Percentiles rank a stretch among this genome's conserved stretches.
phyloP scores from a whole-genome alignment of 2,888 invertebrate genomes.

The Drosophila tanythrix region DNA sequence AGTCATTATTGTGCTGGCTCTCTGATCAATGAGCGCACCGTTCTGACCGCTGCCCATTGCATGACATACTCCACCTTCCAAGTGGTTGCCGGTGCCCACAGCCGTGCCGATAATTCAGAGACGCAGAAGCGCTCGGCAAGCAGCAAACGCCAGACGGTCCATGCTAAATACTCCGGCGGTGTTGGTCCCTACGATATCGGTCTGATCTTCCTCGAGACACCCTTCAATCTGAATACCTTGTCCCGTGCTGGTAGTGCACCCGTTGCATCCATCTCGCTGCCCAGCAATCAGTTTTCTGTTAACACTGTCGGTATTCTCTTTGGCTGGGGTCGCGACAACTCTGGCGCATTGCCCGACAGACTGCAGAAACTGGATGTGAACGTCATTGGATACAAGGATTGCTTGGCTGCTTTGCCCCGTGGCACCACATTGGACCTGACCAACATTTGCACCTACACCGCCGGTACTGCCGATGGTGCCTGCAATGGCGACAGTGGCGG shows the following conservation, averaged over 20 bases:
- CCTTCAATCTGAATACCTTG: slow-evolving; percentile 73
- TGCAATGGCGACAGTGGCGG: slow-evolving; percentile 85
- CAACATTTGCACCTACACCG: slow-evolving; percentile 78
- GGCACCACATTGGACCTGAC: slow-evolving; percentile 44
- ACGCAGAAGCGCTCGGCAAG: slow-evolving; percentile 71
- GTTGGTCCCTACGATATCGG: slow-evolving; percentile 86
- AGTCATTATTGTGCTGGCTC: slow-evolving; percentile 84
- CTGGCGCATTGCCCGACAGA: slow-evolving; percentile 58
- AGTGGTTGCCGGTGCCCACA: slow-evolving; percentile 84
- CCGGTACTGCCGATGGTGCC: slow-evolving; percentile 83
- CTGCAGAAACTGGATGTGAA: slow-evolving; percentile 75
- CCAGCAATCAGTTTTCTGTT: slow-evolving; percentile 54
- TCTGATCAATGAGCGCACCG: slow-evolving; percentile 70
- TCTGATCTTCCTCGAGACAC: slow-evolving; percentile 80
- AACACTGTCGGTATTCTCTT: slow-evolving; percentile 63
- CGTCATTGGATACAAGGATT: slow-evolving; percentile 62
- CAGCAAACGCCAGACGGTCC: slow-evolving; percentile 63
- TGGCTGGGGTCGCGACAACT: slow-evolving; percentile 81
- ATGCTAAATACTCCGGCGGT: slow-evolving; percentile 81
- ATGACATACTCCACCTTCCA: slow-evolving; percentile 53
- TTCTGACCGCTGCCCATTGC: slow-evolving; percentile 85
- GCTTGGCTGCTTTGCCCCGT: slow-evolving; percentile 61
- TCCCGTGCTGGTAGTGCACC: slow-evolving; percentile 66
- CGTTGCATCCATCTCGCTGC: slow-evolving; percentile 60
- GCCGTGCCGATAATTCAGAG: slow-evolving; percentile 57